Conservation (phyloP, 2,797 vertebrate species). For the Muscicapa striata region DNA sequence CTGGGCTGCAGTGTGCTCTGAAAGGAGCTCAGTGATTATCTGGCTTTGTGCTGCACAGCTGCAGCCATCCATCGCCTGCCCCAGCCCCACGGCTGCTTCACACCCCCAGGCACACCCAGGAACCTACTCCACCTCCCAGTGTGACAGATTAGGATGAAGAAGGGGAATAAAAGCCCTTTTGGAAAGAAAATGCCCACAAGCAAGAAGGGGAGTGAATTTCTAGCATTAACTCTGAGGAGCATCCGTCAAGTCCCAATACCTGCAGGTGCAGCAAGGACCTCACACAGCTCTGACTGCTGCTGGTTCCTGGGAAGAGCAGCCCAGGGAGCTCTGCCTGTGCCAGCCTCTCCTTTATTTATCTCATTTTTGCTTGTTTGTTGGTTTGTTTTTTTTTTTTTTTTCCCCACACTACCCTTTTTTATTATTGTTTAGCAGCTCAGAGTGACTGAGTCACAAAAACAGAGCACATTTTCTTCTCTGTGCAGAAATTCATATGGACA, state of each 20-base stretch:
- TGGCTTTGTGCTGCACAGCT: constrained; percentile 35
- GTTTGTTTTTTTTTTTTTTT: background rate
- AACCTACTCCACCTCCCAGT: background rate
- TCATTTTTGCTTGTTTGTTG: background rate
- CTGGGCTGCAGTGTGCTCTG: constrained; percentile 61
- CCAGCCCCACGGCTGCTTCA: background rate
- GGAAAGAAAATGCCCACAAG: background rate
- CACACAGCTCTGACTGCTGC: background rate
- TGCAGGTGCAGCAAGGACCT: constrained; percentile 4
- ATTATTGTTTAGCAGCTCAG: background rate
- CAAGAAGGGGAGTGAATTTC: background rate
- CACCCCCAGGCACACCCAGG: accelerated
- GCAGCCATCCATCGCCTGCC: constrained; percentile 39
- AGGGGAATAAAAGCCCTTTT: background rate
- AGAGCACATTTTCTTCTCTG: accelerated
- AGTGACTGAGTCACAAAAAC: background rate
- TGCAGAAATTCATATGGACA: background rate
- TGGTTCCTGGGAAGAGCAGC: background rate
- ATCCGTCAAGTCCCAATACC: background rate
- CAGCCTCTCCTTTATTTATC: background rate
- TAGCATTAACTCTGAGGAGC: background rate
- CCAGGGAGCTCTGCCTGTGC: background rate
- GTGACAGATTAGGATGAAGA: background rate
- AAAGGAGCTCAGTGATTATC: constrained; percentile 69
- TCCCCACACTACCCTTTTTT: background rate